A percentile compares a stretch with the other conserved stretches of the same genome.
Evolutionary conservation across 2,797 vertebrate genomes (phyloP).

Genomic region (Gastrophryne carolinensis): DNA sequence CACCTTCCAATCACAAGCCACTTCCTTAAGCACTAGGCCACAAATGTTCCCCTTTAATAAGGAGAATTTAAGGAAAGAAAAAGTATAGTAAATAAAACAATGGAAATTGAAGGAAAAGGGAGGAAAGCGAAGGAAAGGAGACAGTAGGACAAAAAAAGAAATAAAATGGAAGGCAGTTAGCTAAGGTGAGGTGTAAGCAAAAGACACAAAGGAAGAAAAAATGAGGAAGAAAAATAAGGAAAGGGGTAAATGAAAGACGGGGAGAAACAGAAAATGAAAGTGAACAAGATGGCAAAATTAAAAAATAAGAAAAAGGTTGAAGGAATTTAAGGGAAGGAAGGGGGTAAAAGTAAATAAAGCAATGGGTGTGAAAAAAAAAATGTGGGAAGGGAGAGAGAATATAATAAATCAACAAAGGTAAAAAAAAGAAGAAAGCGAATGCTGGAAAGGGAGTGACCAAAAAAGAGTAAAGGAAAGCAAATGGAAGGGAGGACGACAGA

Average conservation of each 20-base stretch:
- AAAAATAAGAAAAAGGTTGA: too few relatives aligned
- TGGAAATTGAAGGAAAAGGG: neutral
- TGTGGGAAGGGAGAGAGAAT: too few relatives aligned
- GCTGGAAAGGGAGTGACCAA: too few relatives aligned
- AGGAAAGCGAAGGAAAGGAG: neutral
- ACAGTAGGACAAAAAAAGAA: neutral
- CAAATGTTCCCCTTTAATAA: too few relatives aligned
- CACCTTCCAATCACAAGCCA: too few relatives aligned
- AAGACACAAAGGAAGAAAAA: neutral
- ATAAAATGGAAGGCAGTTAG: neutral
- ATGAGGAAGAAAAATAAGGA: too few relatives aligned
- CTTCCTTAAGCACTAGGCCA: too few relatives aligned
- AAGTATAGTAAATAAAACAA: neutral
- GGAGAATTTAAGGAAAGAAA: neutral
- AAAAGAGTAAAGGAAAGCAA: neutral
- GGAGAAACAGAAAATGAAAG: neutral
- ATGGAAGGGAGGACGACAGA: neutral
- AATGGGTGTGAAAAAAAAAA: neutral
- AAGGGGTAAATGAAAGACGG: fast-evolving
- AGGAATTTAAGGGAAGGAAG: too few relatives aligned
- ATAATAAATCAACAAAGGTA: too few relatives aligned
- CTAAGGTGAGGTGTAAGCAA: neutral
- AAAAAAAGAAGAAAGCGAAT: too few relatives aligned
- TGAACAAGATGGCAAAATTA: too few relatives aligned
- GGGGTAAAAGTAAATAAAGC: too few relatives aligned